Conservation (phyloP, 2,888 invertebrate genomes). For the Rhagonycha lutea region DNA sequence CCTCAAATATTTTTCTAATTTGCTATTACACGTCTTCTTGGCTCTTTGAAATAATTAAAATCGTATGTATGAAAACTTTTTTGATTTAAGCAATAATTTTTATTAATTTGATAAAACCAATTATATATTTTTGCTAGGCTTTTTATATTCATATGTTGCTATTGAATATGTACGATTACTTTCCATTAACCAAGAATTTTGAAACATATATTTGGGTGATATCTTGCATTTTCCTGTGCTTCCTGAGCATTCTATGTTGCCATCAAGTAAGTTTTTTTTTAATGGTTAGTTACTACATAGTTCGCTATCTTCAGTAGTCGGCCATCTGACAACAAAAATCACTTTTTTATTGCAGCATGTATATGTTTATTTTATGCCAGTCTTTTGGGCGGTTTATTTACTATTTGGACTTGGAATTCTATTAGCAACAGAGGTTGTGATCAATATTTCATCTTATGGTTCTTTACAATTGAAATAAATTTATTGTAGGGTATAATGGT, state of each 20-base stretch:
- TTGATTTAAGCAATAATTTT: no score
- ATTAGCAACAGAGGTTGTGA: not conserved
- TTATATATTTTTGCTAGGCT: constrained; percentile 23
- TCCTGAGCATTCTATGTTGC: not conserved
- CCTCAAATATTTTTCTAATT: constrained; percentile 29
- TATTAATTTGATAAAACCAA: no score
- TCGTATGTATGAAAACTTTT: constrained; percentile 21
- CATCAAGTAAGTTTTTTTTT: constrained; percentile 8
- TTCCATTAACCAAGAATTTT: constrained; percentile 33
- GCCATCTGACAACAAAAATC: no score
- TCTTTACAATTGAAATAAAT: not conserved
- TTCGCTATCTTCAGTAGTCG: no score
- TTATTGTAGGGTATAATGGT: constrained; percentile 19
- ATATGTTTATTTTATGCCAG: not conserved
- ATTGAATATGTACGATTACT: constrained; percentile 37
- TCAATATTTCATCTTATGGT: not conserved
- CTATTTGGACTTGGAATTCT: not conserved
- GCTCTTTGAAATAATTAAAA: constrained; percentile 31
- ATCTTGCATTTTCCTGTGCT: not conserved
- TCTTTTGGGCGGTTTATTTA: not conserved
- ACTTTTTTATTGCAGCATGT: not conserved
- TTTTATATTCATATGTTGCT: constrained; percentile 32
- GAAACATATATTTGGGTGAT: constrained; percentile 26
- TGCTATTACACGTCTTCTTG: constrained; percentile 32
- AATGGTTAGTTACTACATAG: no score